Base-by-base conservation (phyloP, 2,888 invertebrate genomes). In the Sepiola atlantica region DNA sequence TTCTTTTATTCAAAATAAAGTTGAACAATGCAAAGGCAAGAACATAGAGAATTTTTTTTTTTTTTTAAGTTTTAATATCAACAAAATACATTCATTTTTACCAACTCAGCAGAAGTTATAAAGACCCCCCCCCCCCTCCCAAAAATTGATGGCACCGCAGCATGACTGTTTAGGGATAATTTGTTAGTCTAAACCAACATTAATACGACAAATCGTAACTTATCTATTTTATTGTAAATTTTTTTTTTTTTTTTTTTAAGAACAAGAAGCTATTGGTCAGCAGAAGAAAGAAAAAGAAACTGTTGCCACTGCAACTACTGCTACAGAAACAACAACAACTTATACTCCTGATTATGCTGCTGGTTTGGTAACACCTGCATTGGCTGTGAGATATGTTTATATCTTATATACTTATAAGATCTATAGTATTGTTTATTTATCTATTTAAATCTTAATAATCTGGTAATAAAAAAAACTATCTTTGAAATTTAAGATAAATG, bases 291-390 rank as follows among this genome's bases (percentile, higher is more conserved):
- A 97, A 94, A 96, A 97, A 90, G 96, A 95, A 32, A 96, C 96
- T 95, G 97, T 96, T 45, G 95, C 96, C 18, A 95, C 96, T n/a
- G 95, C 94, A 35, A 96, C 96, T 16, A 95, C 96, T n/a, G 94
- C 96, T 20, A 93, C 93, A 35, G 95, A 95, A 35, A 95, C 96
- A 95, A 97, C 98, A n/a, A 94, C 95, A 45, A 90, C 95, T 0
- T 96, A 96, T 35, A 98, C 98, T 16, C 98, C 98, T 0, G 98
- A 99, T 97, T 99, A 99, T 97, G 98, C 98, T 21, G 98, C 98
- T 94, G 98, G 98, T 24, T 97, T 98, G 55, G 98, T 98, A 16
- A 98, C 98, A 14, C 98, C 98, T 35, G 98, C 98, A 95, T 98
- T 98, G 94, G 98, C 98, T 20, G 97, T 97, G 95, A 95, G 96